Conservation (phyloP, 2,888 invertebrate genomes). For the Drosophila diplacantha region DNA sequence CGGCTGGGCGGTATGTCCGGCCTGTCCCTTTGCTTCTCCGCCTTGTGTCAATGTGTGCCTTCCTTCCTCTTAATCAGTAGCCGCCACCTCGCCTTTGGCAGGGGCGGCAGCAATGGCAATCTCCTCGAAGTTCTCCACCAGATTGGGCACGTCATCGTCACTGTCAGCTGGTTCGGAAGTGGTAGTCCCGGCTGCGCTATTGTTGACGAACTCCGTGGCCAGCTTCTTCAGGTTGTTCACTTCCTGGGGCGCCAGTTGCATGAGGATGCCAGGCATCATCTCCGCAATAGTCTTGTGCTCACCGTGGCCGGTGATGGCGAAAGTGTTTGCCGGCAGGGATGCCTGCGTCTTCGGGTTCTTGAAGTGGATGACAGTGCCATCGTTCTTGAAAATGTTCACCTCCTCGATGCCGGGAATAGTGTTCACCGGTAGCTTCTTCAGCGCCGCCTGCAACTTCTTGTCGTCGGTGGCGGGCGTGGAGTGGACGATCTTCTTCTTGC, state of each 20-base stretch:
- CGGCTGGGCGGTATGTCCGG: constrained; percentile 13
- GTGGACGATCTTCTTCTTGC: constrained; percentile 95
- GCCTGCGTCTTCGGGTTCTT: constrained; percentile 99
- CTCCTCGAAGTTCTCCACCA: constrained; percentile 99
- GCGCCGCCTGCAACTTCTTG: constrained; percentile 98
- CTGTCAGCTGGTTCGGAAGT: constrained; percentile 79
- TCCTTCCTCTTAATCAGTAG: constrained; percentile 67
- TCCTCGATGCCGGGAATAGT: constrained; percentile 99
- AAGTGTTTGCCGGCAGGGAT: constrained; percentile 98
- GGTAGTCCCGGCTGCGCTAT: constrained; percentile 82
- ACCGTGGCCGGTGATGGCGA: constrained; percentile 98
- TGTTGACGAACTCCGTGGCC: constrained; percentile 76
- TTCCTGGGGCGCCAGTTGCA: constrained; percentile 98
- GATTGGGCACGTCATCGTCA: constrained; percentile 95
- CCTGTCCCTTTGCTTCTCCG: constrained; percentile 43
- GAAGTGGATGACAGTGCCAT: constrained; percentile 99
- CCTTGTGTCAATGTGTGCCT: constrained; percentile 18
- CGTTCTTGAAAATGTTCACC: constrained; percentile 99
- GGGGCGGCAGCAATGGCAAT: constrained; percentile 79
- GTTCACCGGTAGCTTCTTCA: constrained; percentile 98
- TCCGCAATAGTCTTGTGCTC: constrained; percentile 98
- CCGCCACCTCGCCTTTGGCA: constrained; percentile 74
- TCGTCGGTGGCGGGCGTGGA: constrained; percentile 98
- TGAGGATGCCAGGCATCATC: constrained; percentile 98
- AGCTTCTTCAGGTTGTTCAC: constrained; percentile 91